Conservation (phyloP, 1,140 invertebrate genomes). For the Linepithema humile region DNA sequence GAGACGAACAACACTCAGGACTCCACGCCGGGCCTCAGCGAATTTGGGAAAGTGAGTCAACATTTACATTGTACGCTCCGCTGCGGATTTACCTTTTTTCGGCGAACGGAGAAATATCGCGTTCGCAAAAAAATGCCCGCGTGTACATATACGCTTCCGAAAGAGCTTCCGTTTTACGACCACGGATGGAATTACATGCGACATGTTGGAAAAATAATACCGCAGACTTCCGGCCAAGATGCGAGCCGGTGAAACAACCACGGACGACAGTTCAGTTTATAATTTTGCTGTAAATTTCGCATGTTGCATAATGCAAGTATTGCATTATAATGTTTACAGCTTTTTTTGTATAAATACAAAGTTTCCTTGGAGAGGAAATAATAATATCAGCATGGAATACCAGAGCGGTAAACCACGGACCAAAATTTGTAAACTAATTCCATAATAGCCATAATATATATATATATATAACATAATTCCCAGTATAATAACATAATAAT, state of each 20-base stretch:
- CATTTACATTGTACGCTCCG: constrained; percentile 42
- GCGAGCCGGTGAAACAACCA: constrained; percentile 12
- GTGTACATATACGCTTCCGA: constrained; percentile 4
- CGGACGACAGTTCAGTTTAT: constrained; percentile 10
- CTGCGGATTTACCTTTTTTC: constrained; percentile 38
- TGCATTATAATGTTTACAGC: constrained; percentile 16
- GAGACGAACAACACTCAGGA: constrained; percentile 83
- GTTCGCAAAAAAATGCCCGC: constrained; percentile 42
- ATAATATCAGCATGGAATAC: neutral
- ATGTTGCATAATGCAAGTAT: constrained; percentile 11
- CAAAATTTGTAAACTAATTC: neutral
- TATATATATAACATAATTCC: neutral
- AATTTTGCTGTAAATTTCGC: neutral
- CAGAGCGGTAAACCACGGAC: neutral
- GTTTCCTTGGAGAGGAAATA: neutral
- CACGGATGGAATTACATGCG: neutral
- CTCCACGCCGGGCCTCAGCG: constrained; percentile 82
- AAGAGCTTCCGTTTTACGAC: constrained; percentile 41
- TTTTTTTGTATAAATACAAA: neutral
- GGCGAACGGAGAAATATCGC: constrained; percentile 36
- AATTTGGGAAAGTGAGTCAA: constrained; percentile 84
- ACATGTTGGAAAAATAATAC: constrained; percentile 45
- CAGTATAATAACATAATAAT: neutral
- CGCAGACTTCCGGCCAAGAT: constrained; percentile 44
- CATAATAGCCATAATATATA: neutral